Conservation (phyloP, 2,113 vertebrate species). For the Numida meleagris region DNA sequence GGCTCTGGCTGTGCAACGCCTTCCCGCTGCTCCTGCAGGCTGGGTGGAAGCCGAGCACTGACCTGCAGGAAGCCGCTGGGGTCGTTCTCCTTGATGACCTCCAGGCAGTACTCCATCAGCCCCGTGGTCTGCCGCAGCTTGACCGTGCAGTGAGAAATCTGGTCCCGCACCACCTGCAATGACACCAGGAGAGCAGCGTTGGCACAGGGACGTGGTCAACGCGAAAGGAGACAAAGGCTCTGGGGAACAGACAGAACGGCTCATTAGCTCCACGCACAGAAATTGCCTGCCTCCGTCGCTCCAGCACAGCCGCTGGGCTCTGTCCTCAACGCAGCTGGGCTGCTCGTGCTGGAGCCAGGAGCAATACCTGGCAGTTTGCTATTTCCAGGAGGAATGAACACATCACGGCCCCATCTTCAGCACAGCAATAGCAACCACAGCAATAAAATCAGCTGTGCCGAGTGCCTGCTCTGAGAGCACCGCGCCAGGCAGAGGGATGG, state of each 20-base stretch:
- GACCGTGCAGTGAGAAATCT: constrained; percentile 98
- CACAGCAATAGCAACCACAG: background rate
- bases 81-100: constrained; percentile 99
- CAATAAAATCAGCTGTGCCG: background rate
- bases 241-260: background rate
- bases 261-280: background rate
- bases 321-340: fast-evolving
- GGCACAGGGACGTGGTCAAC: background rate
- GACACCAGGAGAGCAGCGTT: background rate
- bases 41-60: background rate
- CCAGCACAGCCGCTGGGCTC: background rate
- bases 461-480: background rate
- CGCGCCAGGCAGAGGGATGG: background rate
- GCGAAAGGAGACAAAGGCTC: fast-evolving
- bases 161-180: constrained; percentile 93
- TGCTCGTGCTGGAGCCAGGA: background rate
- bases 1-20: too few species aligned
- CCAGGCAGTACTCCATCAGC: constrained; percentile 98
- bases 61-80: constrained; percentile 98
- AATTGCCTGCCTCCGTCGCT: fast-evolving
- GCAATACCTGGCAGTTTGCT: fast-evolving
- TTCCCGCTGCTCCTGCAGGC: fast-evolving
- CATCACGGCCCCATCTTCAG: background rate
- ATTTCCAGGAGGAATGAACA: background rate
- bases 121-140: constrained; percentile 98